Evolutionary conservation across 92 coral and sea anemone genomes (phyloP).

Genomic region (Phenganax subtilis): DNA sequence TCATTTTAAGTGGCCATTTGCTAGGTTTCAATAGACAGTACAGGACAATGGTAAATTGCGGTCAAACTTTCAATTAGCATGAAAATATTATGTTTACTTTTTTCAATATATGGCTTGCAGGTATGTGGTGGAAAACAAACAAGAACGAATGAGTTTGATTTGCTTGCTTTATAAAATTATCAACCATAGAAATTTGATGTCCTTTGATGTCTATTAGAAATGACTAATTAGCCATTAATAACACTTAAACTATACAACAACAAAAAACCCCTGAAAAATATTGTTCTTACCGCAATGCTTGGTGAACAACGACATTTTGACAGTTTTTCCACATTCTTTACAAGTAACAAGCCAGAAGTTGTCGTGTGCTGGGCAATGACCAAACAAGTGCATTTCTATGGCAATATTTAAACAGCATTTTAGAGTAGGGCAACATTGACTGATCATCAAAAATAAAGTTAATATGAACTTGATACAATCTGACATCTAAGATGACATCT

Average conservation of each 20-base stretch:
- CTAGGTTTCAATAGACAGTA: too few relatives aligned
- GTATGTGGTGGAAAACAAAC: too few relatives aligned
- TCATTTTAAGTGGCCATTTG: too few relatives aligned
- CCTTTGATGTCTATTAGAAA: too few relatives aligned
- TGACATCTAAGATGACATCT: slow-evolving; percentile 7
- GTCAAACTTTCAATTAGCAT: not conserved
- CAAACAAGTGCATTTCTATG: slow-evolving; percentile 89
- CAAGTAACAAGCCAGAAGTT: slow-evolving; percentile 75
- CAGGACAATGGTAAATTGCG: not conserved
- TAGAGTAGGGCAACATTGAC: slow-evolving; percentile 18
- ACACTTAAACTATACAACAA: not conserved
- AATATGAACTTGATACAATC: not conserved
- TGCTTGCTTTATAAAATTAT: too few relatives aligned
- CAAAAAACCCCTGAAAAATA: not conserved
- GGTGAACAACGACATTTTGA: slow-evolving; percentile 73
- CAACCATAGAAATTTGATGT: too few relatives aligned
- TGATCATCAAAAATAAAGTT: slow-evolving; percentile 11
- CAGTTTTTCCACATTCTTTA: slow-evolving; percentile 73
- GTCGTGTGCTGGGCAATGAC: slow-evolving; percentile 89
- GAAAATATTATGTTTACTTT: not conserved
- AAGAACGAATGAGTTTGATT: too few relatives aligned
- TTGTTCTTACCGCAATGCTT: slow-evolving; percentile 82
- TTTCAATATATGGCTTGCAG: too few relatives aligned
- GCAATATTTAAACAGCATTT: slow-evolving; percentile 43
- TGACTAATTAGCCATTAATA: not conserved